These are phyloP conservation scores for Pipra filicauda DNA, from an alignment of 2,113 vertebrate species.

Conservation along the genomic window DNA sequence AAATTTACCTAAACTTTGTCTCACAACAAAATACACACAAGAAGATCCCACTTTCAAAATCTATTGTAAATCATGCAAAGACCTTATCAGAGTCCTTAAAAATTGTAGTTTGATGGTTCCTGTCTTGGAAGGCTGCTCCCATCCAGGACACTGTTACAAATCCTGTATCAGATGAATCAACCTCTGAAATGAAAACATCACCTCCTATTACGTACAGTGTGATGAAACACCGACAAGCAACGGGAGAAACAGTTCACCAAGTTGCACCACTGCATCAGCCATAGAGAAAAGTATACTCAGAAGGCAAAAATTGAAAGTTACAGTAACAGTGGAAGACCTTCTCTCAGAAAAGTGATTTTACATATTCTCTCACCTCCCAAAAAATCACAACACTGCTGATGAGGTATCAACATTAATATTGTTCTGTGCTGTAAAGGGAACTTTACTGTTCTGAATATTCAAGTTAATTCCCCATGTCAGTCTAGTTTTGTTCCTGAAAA, in stretches of 20 bases:
- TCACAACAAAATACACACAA: not conserved
- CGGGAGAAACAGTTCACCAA: not conserved
- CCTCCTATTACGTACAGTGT: not conserved
- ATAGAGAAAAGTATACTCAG: not conserved
- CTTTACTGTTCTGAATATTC: not conserved
- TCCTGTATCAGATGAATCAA: not conserved
- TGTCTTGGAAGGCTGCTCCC: not conserved
- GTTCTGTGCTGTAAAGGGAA: not conserved
- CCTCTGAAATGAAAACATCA: not conserved
- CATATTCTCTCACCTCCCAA: accelerated
- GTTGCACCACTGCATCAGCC: not conserved
- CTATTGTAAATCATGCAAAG: not conserved
- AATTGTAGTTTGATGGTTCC: not conserved
- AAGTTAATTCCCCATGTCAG: not conserved
- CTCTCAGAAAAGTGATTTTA: not conserved
- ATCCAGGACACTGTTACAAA: not conserved
- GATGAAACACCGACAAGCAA: not conserved
- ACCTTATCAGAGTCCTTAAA: not conserved
- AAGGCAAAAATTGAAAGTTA: not conserved
- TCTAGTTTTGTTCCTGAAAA: not conserved
- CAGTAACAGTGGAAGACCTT: not conserved
- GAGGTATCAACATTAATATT: not conserved
- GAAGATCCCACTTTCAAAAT: not conserved
- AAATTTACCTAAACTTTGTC: not conserved
- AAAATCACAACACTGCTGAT: not conserved